Conservation (phyloP, 2,888 invertebrate species). For the Deroplatys truncata region DNA sequence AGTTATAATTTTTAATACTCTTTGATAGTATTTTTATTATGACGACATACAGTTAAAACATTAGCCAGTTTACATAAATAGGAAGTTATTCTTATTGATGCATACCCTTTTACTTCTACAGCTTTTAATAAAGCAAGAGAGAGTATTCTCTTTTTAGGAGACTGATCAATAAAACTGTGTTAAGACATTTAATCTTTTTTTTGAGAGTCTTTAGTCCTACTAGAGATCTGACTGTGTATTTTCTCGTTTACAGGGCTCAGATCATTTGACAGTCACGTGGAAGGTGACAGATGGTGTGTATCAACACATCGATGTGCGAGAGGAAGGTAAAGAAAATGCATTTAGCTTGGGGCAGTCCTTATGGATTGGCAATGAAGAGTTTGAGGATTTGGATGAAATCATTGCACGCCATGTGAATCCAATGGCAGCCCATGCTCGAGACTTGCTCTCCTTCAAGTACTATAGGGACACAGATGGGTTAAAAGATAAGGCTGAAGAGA, state of each 20-base stretch:
- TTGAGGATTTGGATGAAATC: conserved; percentile 99
- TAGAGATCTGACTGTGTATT: too few relatives aligned
- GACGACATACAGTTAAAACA: too few relatives aligned
- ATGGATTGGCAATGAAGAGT: conserved; percentile 88
- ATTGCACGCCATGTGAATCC: conserved; percentile 94
- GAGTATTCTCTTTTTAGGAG: too few relatives aligned
- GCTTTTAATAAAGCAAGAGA: too few relatives aligned
- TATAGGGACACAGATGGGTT: conserved; percentile 75
- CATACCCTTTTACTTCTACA: too few relatives aligned
- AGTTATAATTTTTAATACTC: too few relatives aligned
- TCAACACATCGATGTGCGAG: conserved; percentile 94
- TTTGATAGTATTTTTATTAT: too few relatives aligned
- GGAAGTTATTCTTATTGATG: too few relatives aligned
- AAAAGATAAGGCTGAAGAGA: conserved; percentile 83
- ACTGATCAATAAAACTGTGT: too few relatives aligned
- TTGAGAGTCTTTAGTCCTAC: too few relatives aligned
- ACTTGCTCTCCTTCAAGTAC: conserved; percentile 88
- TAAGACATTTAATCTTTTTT: too few relatives aligned
- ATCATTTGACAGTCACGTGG: conserved; percentile 98
- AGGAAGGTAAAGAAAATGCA: conserved; percentile 93
- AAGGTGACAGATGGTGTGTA: conserved; percentile 92
- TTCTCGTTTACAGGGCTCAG: conserved; percentile 59
- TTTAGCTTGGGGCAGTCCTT: conserved; percentile 87
- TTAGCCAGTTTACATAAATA: too few relatives aligned
- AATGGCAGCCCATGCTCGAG: conserved; percentile 91